Evolutionary conservation across 2,888 invertebrate genomes (phyloP).

Genomic region (Molanna angustata): DNA sequence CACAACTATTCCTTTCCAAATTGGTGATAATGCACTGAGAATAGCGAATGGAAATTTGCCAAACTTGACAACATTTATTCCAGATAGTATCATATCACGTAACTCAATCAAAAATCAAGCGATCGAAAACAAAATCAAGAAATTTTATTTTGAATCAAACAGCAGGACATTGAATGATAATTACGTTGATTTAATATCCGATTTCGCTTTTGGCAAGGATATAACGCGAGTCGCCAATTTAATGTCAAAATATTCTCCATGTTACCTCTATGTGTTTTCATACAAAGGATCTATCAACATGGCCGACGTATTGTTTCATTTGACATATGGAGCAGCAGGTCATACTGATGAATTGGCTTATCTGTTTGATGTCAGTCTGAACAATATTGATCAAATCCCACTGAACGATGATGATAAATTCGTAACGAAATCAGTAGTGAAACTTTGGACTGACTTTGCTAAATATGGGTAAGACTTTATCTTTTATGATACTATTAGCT

Average conservation of each 20-base stretch:
- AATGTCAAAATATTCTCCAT: slow-evolving; percentile 4
- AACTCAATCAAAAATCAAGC: too few relatives aligned
- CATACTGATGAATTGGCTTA: slow-evolving; percentile 21
- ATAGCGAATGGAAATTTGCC: slow-evolving; percentile 31
- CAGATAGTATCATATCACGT: too few relatives aligned
- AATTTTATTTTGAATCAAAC: slow-evolving; percentile 22
- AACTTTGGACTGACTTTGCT: slow-evolving; percentile 27
- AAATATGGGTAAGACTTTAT: slow-evolving; percentile 22
- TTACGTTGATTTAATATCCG: slow-evolving; percentile 32
- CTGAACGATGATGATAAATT: background rate
- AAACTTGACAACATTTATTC: slow-evolving; percentile 35
- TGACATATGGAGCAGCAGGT: slow-evolving; percentile 12
- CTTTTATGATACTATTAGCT: slow-evolving; percentile 35
- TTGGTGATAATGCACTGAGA: background rate
- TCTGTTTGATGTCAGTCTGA: slow-evolving; percentile 5
- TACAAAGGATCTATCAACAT: slow-evolving; percentile 15
- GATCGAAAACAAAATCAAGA: slow-evolving; percentile 8
- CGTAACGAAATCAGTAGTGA: background rate
- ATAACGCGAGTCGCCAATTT: slow-evolving; percentile 28
- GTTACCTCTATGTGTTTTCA: slow-evolving; percentile 20
- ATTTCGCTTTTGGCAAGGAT: slow-evolving; percentile 31
- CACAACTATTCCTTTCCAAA: background rate
- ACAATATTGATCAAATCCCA: background rate
- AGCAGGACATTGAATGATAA: too few relatives aligned
- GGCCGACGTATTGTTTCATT: background rate